Base-by-base conservation (phyloP, 2,888 invertebrate species). In the Danaus chrysippus region DNA sequence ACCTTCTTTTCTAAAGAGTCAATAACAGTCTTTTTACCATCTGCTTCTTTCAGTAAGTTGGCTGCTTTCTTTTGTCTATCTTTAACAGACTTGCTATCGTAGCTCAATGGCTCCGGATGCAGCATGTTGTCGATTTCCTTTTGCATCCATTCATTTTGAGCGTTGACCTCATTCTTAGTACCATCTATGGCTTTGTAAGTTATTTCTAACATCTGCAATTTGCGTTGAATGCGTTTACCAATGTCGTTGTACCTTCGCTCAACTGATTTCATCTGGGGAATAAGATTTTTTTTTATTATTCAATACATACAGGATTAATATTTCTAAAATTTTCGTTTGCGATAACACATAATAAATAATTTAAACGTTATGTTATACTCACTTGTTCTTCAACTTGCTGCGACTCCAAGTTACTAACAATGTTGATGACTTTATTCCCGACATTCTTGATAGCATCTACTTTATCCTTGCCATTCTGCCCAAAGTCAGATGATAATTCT, bases 311-410 rank as follows among this genome's bases (percentile, higher is more conserved):
- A 41, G 1, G 10, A 55, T 10, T 15, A 11, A 55, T 41, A 41
- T 41, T 34, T 6, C 41, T 34, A 0, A 34, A 34, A 34, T 34
- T 34, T 34, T 34, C 23, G 0, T 34, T 34, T 34, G 23, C 23
- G 6, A 34, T 34, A 34, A 34, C 6, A 43, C 15, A 17, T 42
- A 3, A 13, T 5, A 19, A 42, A 12, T 6, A 42, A 12, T 8
- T 56, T 42, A 12, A 42, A 55, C 13, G 3, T 15, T 56, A 13
- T 42, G 12, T 42, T 42, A 43, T 63, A 79, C 82, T 78, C 78
- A 93, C 92, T 84, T 96, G 96, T 80, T 97, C 97, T 78, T 97
- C 97, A 1, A 97, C 94, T 87, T 97, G 97, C 78, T 97, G 97
- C 0, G 96, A 95, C 78, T 97, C 97, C 68, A 97, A 88, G 81